Evolutionary conservation across 1,140 invertebrate species (phyloP), one percentile per base, ranked within the genome.

Genomic region (Drosophila watanabei): DNA sequence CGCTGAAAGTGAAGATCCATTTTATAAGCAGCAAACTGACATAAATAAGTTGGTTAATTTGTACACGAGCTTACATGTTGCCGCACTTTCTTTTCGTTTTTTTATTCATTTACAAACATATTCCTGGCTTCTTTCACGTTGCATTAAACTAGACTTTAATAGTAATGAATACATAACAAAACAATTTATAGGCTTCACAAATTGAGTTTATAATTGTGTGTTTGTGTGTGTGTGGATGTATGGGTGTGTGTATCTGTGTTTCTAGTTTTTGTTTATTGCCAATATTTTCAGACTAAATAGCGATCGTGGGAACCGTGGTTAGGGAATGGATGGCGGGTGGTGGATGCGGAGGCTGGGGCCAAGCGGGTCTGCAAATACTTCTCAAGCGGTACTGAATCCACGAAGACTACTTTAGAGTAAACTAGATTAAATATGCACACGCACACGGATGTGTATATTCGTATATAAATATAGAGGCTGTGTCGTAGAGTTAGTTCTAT

Each of bases 101-200:
- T 83, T 89, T 89, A 84, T 79, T 89, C 57, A 84, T 84, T 78
- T 84, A 87, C 85, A 87, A 83, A 87, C 64, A 80, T 84, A 89
- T 73, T 70, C 45, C 66, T 64, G 58, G 75, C 49, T 73, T 58
- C 52, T 43, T 76, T 54, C 35, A 64, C 64, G 11, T 64, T 57
- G 68, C 45, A 75, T 79, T 81, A 78, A 72, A 46, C 85, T 88
- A 89, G 54, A 57, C 65, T 72, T 85, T 85, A 75, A 82, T 82
- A 81, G 62, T 82, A 79, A 86, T 80, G 79, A 81, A 86, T 90
- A 90, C 79, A 89, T 90, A 89, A 89, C 86, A 89, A 66, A 89
- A 90, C 86, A 89, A 73, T 82, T 89, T 82, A 62, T 73, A 71
- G 48, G 59, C 61, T 57, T 68, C 71, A 66, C 68, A 84, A 84